Evolutionary conservation across 2,797 vertebrate species (phyloP), one percentile per base, ranked within the genome.

Genomic region (Oryzias sinensis): DNA sequence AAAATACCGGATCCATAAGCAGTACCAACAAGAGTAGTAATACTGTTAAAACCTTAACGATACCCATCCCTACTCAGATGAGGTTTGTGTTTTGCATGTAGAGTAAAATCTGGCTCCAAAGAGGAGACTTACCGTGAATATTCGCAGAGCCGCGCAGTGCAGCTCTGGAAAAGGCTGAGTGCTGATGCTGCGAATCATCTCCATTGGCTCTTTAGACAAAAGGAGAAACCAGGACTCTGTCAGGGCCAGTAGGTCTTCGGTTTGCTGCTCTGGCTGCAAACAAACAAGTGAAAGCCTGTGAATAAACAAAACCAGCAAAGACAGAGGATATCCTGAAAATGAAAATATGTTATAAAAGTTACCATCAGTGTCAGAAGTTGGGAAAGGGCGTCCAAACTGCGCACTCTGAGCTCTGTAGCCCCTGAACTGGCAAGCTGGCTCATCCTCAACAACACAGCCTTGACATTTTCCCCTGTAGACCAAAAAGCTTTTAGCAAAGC

Each of bases 81-180:
- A n/a, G 27, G 16, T 13, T n/a, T 9, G 59, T 70, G 49, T 53
- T 13, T 14, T 25, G 49, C 17, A 56, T 1, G 13, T 3, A 8
- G 33, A 60, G 37, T n/a, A 33, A 5, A 29, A 20, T 1, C 4
- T 3, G 24, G 17, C 18, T 51, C 33, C 27, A 46, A 6, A 46
- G 53, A 15, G 11, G 48, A n/a, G 6, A 83, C 94, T 91, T 81
- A 99, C 97, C 6, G 92, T 94, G 49, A 99, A 96, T 29, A 96
- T 93, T 37, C 81, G 86, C 1, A 99, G 59, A 18, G 95, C 94
- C 5, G 88, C 89, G 4, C 95, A 97, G 70, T 96, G 95, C 6
- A 99, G 92, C 62, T 99, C 97, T 13, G 97, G 94, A 74, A 99
- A 98, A 0, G 97, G 97, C 70, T 98, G 97, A 18, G 89, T 94